phyloP scores from a whole-genome alignment of 2,797 vertebrate genomes.

The Euphonia xanthogaster region DNA sequence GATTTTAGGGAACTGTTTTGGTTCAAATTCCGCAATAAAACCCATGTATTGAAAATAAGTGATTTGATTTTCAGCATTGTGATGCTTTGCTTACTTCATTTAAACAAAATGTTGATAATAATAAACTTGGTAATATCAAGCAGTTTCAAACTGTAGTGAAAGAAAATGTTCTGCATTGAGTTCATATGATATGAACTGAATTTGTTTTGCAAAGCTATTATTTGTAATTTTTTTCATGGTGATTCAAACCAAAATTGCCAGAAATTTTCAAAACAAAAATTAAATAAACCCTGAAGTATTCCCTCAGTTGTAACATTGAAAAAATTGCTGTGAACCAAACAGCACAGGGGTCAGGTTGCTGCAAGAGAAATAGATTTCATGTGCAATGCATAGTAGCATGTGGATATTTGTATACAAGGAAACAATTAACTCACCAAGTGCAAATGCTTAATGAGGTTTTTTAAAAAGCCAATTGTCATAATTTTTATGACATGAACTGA shows the following conservation, averaged over 20 bases:
- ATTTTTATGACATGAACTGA: not conserved
- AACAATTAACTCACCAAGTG: not conserved
- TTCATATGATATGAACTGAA: not conserved
- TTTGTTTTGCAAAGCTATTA: not conserved
- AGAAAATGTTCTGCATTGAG: not conserved
- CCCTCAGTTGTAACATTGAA: not conserved
- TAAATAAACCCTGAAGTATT: accelerated
- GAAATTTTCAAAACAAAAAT: not conserved
- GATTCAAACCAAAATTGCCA: not conserved
- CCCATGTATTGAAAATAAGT: not conserved
- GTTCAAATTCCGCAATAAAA: not conserved
- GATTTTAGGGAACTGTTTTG: not conserved
- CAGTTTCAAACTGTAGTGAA: not conserved
- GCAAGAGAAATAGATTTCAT: not conserved
- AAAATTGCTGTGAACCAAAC: not conserved
- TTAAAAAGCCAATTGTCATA: not conserved
- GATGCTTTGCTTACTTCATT: not conserved
- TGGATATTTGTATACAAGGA: not conserved
- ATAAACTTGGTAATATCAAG: not conserved
- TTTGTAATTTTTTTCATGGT: not conserved
- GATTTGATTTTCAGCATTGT: not conserved
- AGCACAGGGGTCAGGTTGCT: not conserved
- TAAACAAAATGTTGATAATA: not conserved
- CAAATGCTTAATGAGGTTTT: not conserved
- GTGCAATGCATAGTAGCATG: not conserved